Percentiles rank a stretch among this genome's conserved stretches.
These are phyloP conservation scores for Anolis sagrei DNA, from an alignment of 2,113 vertebrate genomes.

Conservation along the genomic window DNA sequence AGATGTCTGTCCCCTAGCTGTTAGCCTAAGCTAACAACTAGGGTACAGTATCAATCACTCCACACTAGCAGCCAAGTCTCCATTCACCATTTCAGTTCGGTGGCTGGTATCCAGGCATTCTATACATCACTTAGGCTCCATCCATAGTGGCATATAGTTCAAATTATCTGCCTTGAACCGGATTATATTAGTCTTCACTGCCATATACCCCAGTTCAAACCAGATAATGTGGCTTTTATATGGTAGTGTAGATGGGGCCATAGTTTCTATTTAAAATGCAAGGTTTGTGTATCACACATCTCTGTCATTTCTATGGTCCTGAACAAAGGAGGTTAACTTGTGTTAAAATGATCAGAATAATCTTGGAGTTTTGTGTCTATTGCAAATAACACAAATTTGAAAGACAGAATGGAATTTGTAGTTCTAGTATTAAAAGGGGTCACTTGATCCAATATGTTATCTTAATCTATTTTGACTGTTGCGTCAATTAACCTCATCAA, in stretches of 20 bases:
- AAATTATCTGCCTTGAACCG: too few relatives aligned
- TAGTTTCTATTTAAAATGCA: not conserved
- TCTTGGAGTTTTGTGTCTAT: not conserved
- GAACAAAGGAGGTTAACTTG: not conserved
- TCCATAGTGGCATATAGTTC: too few relatives aligned
- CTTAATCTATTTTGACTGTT: conserved; percentile 55
- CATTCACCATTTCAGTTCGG: not conserved
- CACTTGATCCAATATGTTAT: conserved; percentile 41
- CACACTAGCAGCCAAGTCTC: not conserved
- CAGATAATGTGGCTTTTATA: too few relatives aligned
- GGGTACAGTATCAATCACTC: too few relatives aligned
- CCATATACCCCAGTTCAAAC: too few relatives aligned
- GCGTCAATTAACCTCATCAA: conserved; percentile 45
- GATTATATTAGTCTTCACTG: too few relatives aligned
- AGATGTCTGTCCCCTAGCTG: too few relatives aligned
- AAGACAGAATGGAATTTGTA: conserved; percentile 12
- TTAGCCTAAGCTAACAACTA: not conserved
- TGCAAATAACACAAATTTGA: conserved; percentile 16
- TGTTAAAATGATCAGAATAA: conserved; percentile 29
- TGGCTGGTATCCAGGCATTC: not conserved
- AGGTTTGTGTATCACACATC: not conserved
- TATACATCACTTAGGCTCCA: not conserved
- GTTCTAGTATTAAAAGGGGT: conserved; percentile 14
- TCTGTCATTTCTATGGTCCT: not conserved
- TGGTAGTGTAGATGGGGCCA: too few relatives aligned